phyloP scores from a whole-genome alignment of 2,888 invertebrate genomes.

The Mongoloraphidia duomilia region DNA sequence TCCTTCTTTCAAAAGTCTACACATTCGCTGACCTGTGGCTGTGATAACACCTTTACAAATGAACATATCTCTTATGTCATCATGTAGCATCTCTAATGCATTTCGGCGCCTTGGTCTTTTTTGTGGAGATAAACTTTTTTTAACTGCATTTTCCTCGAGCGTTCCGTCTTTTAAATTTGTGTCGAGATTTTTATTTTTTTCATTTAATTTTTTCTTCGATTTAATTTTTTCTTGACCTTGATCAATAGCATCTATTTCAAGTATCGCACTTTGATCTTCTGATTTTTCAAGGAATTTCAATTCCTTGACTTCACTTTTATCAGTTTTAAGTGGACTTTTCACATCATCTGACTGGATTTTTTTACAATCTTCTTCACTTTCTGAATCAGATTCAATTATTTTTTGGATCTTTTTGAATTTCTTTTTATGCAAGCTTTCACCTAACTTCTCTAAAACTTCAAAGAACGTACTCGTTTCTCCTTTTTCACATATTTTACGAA shows the following conservation, averaged over 20 bases:
- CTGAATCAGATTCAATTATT: constrained; percentile 39
- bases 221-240: background rate
- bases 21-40: constrained; percentile 49
- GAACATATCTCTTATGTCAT: constrained; percentile 57
- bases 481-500: constrained; percentile 21
- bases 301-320: constrained; percentile 10
- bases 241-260: constrained; percentile 6
- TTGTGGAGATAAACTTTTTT: constrained; percentile 7
- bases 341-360: constrained; percentile 11
- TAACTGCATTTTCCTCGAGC: constrained; percentile 4
- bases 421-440: constrained; percentile 30
- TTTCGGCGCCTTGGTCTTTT: constrained; percentile 25
- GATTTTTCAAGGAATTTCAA: constrained; percentile 7
- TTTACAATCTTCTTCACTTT: constrained; percentile 29
- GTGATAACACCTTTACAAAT: constrained; percentile 46
- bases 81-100: constrained; percentile 49
- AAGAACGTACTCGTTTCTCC: constrained; percentile 22
- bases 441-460: constrained; percentile 30
- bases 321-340: constrained; percentile 7
- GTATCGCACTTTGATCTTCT: constrained; percentile 11
- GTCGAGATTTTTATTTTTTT: constrained; percentile 1
- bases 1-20: constrained; percentile 40
- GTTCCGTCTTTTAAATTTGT: background rate
- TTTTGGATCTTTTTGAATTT: constrained; percentile 42
- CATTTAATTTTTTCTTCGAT: constrained; percentile 7